These are phyloP conservation scores for Antrozous pallidus DNA, from an alignment of 2,797 vertebrate genomes.

Conservation along the genomic window DNA sequence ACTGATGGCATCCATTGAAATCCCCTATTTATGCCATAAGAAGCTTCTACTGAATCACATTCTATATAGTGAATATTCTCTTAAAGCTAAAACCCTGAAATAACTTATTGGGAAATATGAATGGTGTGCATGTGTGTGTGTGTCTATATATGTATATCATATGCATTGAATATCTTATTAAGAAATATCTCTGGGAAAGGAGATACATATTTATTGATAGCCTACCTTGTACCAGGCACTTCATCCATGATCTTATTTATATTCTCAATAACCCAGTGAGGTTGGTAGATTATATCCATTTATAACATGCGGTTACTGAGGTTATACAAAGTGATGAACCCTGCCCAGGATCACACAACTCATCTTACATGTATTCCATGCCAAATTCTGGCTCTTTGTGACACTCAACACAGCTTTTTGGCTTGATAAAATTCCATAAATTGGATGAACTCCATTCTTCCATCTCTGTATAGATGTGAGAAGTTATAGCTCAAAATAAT, in stretches of 20 bases:
- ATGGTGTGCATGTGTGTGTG: not conserved
- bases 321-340: not conserved
- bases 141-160: not conserved
- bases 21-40: slow-evolving; percentile 1
- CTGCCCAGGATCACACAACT: not conserved
- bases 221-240: not conserved
- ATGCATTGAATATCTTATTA: not conserved
- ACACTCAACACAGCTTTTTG: not conserved
- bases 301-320: not conserved
- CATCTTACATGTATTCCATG: not conserved
- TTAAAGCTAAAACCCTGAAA: slow-evolving; percentile 6
- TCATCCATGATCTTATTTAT: slow-evolving; percentile 21
- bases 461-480: not conserved
- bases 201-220: not conserved
- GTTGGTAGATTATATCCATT: not conserved
- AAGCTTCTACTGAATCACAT: slow-evolving; percentile 6
- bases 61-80: not conserved
- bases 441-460: not conserved
- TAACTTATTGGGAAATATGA: slow-evolving; percentile 10
- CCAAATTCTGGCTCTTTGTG: not conserved
- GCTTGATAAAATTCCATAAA: not conserved
- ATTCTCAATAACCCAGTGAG: not conserved
- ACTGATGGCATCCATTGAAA: not conserved
- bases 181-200: not conserved
- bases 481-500: not conserved